Evolutionary conservation across 2,888 invertebrate genomes (phyloP), one percentile per base, ranked within the genome.

Genomic region (Synanthedon andrenaeformis): DNA sequence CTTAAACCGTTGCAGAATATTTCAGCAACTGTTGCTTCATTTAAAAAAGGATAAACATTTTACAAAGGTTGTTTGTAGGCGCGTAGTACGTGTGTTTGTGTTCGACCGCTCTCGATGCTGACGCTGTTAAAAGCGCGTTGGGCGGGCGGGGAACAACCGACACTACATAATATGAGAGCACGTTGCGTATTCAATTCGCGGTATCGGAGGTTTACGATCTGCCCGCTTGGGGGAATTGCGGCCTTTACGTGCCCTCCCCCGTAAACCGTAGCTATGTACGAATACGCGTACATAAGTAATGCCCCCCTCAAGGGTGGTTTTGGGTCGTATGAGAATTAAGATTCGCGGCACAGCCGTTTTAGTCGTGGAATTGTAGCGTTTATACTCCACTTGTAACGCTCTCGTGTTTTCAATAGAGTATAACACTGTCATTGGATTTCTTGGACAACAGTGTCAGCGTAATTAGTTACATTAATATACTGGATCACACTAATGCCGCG

Each of bases 151-250:
- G 62, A 65, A 72, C 73, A 74, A 70, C 67, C 68, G 69, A 62
- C 63, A 69, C 69, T 76, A 78, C 77, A 76, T 79, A 80, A 35
- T 72, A 79, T 72, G 79, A 71, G 72, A 75, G 59, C 51, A 41
- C 70, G 71, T 71, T 60, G 73, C 70, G 76, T 76, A 79, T 83
- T 83, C 82, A 82, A 84, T 84, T 80, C 82, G 82, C 67, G 82
- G 82, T 84, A 82, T 83, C 83, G 78, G 72, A 82, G 82, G 80
- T 82, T 84, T 84, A 82, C 81, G 82, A 84, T 82, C 82, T 76
- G 72, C 76, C 79, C 79, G 80, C 82, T 80, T 74, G 77, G 83
- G 84, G 83, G 83, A 82, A 83, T 82, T 83, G 82, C 71, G 82
- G 83, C 75, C 76, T 75, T 68, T 75, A 74, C 76, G 76, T 76